Evolutionary conservation across 1,140 invertebrate genomes (phyloP).

Genomic region (Nymphalis io): DNA sequence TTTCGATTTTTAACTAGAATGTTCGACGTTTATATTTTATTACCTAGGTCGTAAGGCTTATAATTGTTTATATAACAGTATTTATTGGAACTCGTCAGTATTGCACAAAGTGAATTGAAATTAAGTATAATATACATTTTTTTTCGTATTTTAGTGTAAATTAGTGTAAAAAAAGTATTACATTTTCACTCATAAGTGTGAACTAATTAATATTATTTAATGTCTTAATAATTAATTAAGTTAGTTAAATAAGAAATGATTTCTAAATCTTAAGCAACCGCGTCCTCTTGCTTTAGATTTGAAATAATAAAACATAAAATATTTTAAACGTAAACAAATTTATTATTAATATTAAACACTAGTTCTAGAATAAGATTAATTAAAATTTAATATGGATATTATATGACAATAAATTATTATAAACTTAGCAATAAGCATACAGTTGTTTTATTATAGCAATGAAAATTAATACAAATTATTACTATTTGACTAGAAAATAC

Average conservation of each 20-base stretch:
- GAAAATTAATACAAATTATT: neutral
- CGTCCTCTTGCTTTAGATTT: constrained; percentile 74
- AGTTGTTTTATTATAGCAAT: constrained; percentile 9
- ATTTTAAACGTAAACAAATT: constrained; percentile 1
- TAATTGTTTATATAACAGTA: constrained; percentile 4
- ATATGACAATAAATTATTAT: constrained; percentile 21
- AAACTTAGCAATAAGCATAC: constrained; percentile 7
- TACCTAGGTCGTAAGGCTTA: neutral
- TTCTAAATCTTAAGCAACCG: constrained; percentile 64
- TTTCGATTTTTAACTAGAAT: constrained; percentile 51
- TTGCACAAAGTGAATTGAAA: constrained; percentile 60
- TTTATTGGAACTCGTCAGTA: constrained; percentile 39
- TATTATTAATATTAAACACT: constrained; percentile 16
- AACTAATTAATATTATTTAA: constrained; percentile 32
- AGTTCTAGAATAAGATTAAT: neutral
- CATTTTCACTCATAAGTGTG: constrained; percentile 63
- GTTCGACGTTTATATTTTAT: constrained; percentile 40
- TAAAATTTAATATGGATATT: constrained; percentile 15
- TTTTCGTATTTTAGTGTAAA: constrained; percentile 25
- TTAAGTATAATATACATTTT: constrained; percentile 22
- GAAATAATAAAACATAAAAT: constrained; percentile 30
- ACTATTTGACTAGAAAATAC: constrained; percentile 17
- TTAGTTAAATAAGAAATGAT: neutral
- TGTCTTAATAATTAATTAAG: constrained; percentile 17
- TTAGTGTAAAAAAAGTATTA: constrained; percentile 53